phyloP scores from a whole-genome alignment of 2,113 vertebrate species.

The Macrotus californicus region DNA sequence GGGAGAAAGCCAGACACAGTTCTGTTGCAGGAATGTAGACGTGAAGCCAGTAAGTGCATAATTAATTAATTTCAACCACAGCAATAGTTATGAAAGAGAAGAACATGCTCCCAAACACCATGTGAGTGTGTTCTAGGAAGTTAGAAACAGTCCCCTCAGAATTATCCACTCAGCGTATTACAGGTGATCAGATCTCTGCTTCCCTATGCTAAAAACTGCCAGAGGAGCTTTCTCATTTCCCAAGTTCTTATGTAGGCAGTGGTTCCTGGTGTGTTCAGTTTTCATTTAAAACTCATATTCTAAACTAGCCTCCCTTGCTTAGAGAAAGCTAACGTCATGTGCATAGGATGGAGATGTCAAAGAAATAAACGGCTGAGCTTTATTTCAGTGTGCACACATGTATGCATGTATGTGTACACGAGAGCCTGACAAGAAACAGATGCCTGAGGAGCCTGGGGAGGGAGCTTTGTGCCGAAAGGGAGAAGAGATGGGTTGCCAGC shows the following conservation, averaged over 20 bases:
- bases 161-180: neutral
- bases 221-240: neutral
- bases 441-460: neutral
- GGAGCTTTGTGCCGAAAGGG: neutral
- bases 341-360: neutral
- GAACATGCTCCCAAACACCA: neutral
- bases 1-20: neutral
- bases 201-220: neutral
- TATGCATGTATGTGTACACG: fast-evolving
- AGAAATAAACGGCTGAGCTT: neutral
- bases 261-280: neutral
- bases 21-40: neutral
- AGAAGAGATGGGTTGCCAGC: neutral
- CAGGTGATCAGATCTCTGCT: neutral
- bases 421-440: neutral
- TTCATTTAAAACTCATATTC: neutral
- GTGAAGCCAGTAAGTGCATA: neutral
- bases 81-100: neutral
- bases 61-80: neutral
- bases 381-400: neutral
- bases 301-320: neutral
- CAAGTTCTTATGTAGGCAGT: neutral
- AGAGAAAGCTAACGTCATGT: neutral
- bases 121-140: neutral
- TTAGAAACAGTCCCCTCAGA: neutral